Evolutionary conservation across 2,797 vertebrate species (phyloP).

Genomic region (Acrossocheilus fasciatus): DNA sequence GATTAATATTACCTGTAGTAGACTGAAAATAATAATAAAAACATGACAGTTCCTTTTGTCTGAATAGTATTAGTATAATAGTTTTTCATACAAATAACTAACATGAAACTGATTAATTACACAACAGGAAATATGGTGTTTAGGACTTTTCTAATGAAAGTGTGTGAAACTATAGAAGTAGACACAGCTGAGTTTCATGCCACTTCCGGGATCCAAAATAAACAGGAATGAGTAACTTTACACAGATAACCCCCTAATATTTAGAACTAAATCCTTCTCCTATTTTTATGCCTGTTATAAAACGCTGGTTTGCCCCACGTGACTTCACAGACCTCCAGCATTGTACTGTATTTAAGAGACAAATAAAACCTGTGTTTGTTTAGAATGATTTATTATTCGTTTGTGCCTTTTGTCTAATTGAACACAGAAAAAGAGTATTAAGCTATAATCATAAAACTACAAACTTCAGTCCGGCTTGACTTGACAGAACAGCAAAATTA

Average conservation of each 20-base stretch:
- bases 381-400: not conserved
- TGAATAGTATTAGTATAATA: not conserved
- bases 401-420: not conserved
- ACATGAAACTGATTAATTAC: not conserved
- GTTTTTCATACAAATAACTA: not conserved
- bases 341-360: not conserved
- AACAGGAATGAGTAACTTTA: constrained; percentile 37
- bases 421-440: not conserved
- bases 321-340: not conserved
- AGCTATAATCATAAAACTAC: not conserved
- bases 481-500: not conserved
- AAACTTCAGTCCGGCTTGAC: not conserved
- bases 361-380: not conserved
- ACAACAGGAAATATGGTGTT: not conserved
- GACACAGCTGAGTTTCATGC: constrained; percentile 33
- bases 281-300: not conserved
- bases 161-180: constrained; percentile 67
- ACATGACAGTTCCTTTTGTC: not conserved
- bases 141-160: not conserved
- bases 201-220: constrained; percentile 30
- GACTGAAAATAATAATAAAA: not conserved
- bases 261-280: not conserved
- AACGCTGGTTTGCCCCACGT: not conserved
- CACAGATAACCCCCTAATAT: not conserved
- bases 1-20: not conserved